Base-by-base conservation (phyloP, 2,113 vertebrate species). In the Mastomys natalensis region DNA sequence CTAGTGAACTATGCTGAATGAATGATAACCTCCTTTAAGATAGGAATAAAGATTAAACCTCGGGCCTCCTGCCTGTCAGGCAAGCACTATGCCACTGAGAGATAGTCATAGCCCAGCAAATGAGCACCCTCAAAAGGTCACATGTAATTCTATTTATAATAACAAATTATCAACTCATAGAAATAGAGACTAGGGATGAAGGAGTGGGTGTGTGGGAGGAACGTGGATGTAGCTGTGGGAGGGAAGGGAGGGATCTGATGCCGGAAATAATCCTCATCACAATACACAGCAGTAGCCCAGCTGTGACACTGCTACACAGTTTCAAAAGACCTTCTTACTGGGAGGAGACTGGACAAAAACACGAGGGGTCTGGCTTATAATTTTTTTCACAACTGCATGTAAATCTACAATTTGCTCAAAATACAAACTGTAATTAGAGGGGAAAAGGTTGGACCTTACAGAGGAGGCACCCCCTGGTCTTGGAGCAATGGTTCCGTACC, bases 381-480 rank as follows among this genome's bases (percentile, higher is more conserved):
- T n/a, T 37, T 88, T 89, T 26, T 74, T 70, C 7, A 87, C 7
- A 58, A 68, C 10, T 89, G 53, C 19, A 55, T 26, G 17, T 2
- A 40, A 77, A 22, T 89, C 37, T 86, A 51, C 5, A 11, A 19
- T 91, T 93, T 92, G 76, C 81, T 92, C 66, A 68, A 91, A 92
- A 93, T 60, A 77, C 87, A 87, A 87, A 95, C 43, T 34, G 22
- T 24, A 91, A 74, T 87, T 77, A 85, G 76, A 68, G 43, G 78
- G 34, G 3, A n/a, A 37, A 80, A 58, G 10, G 31, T 3, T 92
- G 81, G 73, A 48, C 24, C 62, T 91, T 7, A 6, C 58, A 53
- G 73, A 77, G 34, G 73, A 77, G 34, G n/a, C 93, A 51, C 48
- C n/a, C n/a, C 7, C 11, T 9, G 51, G 72, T 48, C 60, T 73